phyloP scores from a whole-genome alignment of 2,888 invertebrate genomes.

The Heliconius ethilla region DNA sequence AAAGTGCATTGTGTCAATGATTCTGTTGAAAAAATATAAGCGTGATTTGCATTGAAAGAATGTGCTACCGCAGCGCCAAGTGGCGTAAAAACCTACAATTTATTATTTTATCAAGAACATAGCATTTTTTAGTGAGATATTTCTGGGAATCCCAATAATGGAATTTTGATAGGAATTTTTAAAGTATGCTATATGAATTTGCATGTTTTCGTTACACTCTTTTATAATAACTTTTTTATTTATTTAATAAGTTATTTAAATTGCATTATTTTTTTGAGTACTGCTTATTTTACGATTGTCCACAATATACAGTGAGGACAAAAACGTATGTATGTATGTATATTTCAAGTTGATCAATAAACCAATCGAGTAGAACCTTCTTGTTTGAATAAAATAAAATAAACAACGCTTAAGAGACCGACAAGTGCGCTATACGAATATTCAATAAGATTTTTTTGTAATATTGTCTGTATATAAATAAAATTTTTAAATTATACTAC shows the following conservation, averaged over 20 bases:
- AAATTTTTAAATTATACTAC: background rate
- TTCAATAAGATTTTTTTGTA: background rate
- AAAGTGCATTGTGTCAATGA: slow-evolving; percentile 1
- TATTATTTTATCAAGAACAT: slow-evolving; percentile 20
- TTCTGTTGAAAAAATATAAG: background rate
- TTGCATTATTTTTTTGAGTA: background rate
- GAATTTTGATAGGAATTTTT: background rate
- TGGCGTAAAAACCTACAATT: slow-evolving; percentile 10
- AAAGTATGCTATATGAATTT: background rate
- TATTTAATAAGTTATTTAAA: background rate
- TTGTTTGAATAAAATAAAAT: slow-evolving; percentile 8
- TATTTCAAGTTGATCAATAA: slow-evolving; percentile 1
- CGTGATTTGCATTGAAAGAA: slow-evolving; percentile 19
- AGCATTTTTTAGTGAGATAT: background rate
- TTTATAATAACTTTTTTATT: slow-evolving; percentile 4
- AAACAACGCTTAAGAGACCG: background rate
- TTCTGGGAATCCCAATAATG: background rate
- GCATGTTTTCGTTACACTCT: slow-evolving; percentile 3
- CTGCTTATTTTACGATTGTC: background rate
- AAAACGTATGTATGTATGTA: background rate
- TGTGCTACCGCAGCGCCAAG: slow-evolving; percentile 2
- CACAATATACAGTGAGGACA: background rate
- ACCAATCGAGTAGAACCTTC: slow-evolving; percentile 4
- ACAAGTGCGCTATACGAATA: background rate
- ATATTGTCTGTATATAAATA: background rate